Percentiles rank a stretch among this genome's conserved stretches.
Evolutionary conservation across 37 sponge, comb jelly and placozoan species (phyloP).

Genomic region (Axinella damicornis): DNA sequence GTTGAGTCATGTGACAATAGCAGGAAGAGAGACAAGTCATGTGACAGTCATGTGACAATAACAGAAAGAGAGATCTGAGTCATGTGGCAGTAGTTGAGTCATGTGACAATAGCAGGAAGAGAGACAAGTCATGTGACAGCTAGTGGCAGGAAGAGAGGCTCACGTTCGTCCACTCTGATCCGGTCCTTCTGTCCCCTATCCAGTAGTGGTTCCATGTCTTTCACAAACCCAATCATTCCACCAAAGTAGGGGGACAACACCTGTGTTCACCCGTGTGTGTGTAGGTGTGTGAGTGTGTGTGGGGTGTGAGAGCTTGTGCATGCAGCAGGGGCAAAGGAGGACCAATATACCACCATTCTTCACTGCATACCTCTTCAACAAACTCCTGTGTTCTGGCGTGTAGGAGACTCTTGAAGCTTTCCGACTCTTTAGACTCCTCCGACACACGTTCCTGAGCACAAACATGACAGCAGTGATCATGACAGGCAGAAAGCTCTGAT

Average conservation of each 20-base stretch:
- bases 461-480: too few relatives aligned
- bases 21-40: constrained; percentile 40
- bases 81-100: too few relatives aligned
- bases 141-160: too few relatives aligned
- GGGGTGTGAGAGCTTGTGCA: background rate
- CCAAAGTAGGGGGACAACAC: constrained; percentile 93
- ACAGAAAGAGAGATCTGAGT: too few relatives aligned
- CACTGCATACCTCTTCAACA: constrained; percentile 88
- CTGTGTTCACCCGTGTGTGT: constrained; percentile 23
- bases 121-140: constrained; percentile 54
- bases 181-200: constrained; percentile 75
- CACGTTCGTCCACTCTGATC: constrained; percentile 74
- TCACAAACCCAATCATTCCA: constrained; percentile 94
- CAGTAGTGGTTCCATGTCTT: constrained; percentile 84
- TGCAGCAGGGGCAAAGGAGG: background rate
- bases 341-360: too few relatives aligned
- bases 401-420: constrained; percentile 87
- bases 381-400: constrained; percentile 92
- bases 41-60: constrained; percentile 38
- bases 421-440: constrained; percentile 88
- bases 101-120: background rate
- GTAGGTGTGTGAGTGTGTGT: background rate
- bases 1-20: too few relatives aligned
- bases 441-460: constrained; percentile 68
- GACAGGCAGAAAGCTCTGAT: too few relatives aligned